Percentiles rank a stretch among this genome's conserved stretches.
Evolutionary conservation across 2,113 vertebrate species (phyloP).

Genomic region (Acrocephalus kingi): DNA sequence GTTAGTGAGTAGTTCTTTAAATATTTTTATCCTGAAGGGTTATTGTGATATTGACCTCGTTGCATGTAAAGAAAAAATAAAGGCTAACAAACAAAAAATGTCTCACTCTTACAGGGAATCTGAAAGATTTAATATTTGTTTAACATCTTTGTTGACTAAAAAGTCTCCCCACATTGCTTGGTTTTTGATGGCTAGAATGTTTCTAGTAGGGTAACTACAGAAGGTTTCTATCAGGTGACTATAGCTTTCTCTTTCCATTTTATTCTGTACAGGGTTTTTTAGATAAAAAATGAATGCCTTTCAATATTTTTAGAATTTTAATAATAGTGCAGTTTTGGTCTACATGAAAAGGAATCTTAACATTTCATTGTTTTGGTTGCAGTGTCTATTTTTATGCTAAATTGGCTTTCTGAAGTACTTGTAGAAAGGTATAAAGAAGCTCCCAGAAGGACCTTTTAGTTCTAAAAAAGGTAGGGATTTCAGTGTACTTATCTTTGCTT

Average conservation of each 20-base stretch:
- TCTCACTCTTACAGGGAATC: not conserved
- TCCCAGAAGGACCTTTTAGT: not conserved
- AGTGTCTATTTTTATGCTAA: not conserved
- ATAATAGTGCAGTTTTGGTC: rapidly evolving
- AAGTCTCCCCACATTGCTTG: rapidly evolving
- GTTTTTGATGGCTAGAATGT: not conserved
- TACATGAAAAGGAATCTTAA: not conserved
- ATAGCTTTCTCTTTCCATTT: not conserved
- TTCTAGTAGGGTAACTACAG: not conserved
- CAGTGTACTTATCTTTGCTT: not conserved
- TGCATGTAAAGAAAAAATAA: not conserved
- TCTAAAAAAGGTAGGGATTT: not conserved
- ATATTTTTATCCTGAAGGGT: not conserved
- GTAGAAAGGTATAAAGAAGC: not conserved
- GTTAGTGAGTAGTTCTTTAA: not conserved
- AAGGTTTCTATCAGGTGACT: not conserved
- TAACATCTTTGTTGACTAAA: not conserved
- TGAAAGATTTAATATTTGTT: not conserved
- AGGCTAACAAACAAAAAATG: not conserved
- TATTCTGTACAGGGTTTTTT: not conserved
- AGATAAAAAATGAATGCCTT: not conserved
- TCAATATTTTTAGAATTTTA: not conserved
- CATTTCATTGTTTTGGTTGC: not conserved
- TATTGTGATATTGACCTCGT: not conserved
- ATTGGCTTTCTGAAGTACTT: not conserved